phyloP scores from a whole-genome alignment of 2,797 vertebrate species.

The Champsocephalus esox region DNA sequence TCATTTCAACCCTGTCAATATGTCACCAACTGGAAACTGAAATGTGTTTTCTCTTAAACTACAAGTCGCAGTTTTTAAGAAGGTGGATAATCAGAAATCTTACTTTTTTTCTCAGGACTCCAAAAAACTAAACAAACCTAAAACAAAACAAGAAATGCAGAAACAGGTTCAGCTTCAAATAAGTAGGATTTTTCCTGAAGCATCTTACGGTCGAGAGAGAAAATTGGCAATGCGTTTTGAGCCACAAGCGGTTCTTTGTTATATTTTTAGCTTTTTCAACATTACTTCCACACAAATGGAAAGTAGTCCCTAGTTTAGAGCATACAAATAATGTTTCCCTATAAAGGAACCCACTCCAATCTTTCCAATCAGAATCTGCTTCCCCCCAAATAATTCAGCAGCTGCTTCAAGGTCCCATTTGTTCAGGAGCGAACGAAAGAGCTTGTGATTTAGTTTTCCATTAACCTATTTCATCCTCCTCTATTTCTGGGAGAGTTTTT shows the following conservation, averaged over 20 bases:
- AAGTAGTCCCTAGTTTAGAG: not conserved
- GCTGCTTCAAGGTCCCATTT: not conserved
- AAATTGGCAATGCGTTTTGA: too few relatives aligned
- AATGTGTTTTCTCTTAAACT: too few relatives aligned
- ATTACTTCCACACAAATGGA: not conserved
- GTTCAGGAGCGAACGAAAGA: conserved; percentile 8
- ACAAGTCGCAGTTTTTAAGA: too few relatives aligned
- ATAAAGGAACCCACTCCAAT: not conserved
- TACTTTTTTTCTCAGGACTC: too few relatives aligned
- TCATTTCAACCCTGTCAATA: too few relatives aligned
- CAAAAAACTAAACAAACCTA: too few relatives aligned
- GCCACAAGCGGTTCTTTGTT: not conserved
- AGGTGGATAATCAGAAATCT: too few relatives aligned
- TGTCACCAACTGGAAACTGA: too few relatives aligned
- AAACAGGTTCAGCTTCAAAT: too few relatives aligned
- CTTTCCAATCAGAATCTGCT: not conserved
- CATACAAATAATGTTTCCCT: not conserved
- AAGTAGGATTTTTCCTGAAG: too few relatives aligned
- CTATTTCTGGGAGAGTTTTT: conserved; percentile 7
- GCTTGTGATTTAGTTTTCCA: conserved; percentile 24
- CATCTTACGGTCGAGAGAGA: too few relatives aligned
- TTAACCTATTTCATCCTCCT: conserved; percentile 25
- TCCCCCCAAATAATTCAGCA: not conserved
- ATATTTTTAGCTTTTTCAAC: not conserved
- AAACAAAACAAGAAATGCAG: too few relatives aligned